Evolutionary conservation across 2,797 vertebrate genomes (phyloP).

Genomic region (Amniataba percoides): DNA sequence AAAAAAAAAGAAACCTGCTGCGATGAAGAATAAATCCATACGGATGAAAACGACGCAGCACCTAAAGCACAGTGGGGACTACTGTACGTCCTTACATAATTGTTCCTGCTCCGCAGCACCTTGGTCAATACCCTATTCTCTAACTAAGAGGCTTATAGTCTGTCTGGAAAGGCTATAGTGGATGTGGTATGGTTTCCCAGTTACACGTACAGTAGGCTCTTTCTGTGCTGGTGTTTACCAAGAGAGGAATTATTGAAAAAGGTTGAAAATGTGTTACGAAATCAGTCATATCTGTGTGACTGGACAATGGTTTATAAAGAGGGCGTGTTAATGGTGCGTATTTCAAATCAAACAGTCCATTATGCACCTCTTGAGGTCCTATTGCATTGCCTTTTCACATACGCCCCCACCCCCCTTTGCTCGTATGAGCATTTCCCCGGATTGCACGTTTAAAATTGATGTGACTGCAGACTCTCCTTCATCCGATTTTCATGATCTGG

Average conservation of each 20-base stretch:
- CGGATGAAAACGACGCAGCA: background rate
- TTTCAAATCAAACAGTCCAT: background rate
- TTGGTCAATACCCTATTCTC: constrained; percentile 57
- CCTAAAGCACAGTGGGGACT: constrained; percentile 2
- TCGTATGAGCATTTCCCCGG: constrained; percentile 20
- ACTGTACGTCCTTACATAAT: constrained; percentile 49
- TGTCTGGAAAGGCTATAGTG: constrained; percentile 38
- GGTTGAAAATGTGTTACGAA: background rate
- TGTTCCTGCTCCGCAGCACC: constrained; percentile 46
- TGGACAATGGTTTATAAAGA: constrained; percentile 2
- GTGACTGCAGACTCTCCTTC: constrained; percentile 26
- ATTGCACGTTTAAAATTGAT: constrained; percentile 31
- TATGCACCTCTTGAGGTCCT: background rate
- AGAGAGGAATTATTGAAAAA: background rate
- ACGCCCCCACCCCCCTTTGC: background rate
- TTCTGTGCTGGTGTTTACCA: constrained; percentile 6
- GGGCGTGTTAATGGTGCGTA: background rate
- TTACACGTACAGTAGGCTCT: constrained; percentile 1
- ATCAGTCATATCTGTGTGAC: background rate
- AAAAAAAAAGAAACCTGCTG: background rate
- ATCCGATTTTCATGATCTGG: constrained; percentile 33
- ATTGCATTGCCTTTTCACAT: background rate
- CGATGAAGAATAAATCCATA: background rate
- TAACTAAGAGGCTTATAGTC: constrained; percentile 72
- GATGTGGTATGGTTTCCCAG: constrained; percentile 33